Base-by-base conservation (phyloP, 2,113 vertebrate species). In the Gymnorhina tibicen region DNA sequence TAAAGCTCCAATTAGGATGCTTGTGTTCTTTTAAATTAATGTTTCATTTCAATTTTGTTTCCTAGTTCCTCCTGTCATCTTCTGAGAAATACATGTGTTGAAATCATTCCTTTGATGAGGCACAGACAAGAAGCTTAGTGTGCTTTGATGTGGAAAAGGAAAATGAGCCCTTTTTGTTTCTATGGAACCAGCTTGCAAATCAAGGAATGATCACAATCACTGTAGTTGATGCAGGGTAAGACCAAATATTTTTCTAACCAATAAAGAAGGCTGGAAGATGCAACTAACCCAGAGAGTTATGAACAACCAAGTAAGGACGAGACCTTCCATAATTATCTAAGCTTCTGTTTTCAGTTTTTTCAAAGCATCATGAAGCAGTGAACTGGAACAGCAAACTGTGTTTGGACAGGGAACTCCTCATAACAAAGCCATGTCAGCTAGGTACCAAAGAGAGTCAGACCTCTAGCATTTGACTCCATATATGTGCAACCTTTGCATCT, bases 21-120 rank as follows among this genome's bases (percentile, higher is more conserved):
- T 94, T 93, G 82, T 94, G 89, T 94, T 94, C 91, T 94, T 95
- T 95, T 72, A 92, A 95, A 97, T 95, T 89, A 94, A 92, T 89
- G 77, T 83, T 94, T 96, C 87, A 75, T 93, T 96, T 90, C 88
- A 77, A 74, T 80, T 87, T 88, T 93, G 90, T 95, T 94, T 93
- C 75, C 79, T 62, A 93, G 78, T 77, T 90, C 44, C 42, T 95
- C 60, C 63, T 92, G 76, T 91, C 85, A 87, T 96, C 94, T 96
- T 93, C 80, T 60, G 46, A 88, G 73, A 83, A 94, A 94, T 86
- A 88, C 64, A 92, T 74, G 79, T 83, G 49, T 64, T 84, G 68
- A 91, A 90, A 90, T 90, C 42, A 79, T 73, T 78, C 70, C 80
- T 96, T 94, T 96, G 95, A 94, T 95, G 92, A 91, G 49, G 47